phyloP scores from a whole-genome alignment of 2,888 invertebrate species.

The Dugesia japonica region DNA sequence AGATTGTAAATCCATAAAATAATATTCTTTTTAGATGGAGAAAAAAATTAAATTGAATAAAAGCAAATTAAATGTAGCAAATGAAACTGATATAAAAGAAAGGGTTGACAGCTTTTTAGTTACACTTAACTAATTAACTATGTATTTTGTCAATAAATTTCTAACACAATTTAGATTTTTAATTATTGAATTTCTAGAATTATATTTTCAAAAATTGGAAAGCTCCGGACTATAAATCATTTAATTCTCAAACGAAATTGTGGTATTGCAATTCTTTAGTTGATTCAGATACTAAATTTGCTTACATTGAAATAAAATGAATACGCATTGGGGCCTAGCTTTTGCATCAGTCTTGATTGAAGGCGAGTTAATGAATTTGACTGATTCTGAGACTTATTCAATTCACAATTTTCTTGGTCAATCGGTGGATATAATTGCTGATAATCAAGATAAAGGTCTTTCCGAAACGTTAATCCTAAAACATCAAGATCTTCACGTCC shows the following conservation, averaged over 20 bases:
- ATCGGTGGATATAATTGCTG: constrained; percentile 54
- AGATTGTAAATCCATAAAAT: too few species aligned
- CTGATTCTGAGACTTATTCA: background rate
- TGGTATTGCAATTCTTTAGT: background rate
- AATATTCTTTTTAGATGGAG: too few species aligned
- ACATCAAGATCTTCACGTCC: constrained; percentile 96
- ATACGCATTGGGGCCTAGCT: constrained; percentile 84
- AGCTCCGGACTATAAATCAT: too few species aligned
- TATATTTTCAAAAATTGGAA: too few species aligned
- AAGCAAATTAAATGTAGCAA: too few species aligned
- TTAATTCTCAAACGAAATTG: background rate
- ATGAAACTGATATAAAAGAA: too few species aligned
- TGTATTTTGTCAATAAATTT: too few species aligned
- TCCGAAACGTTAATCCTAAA: constrained; percentile 82
- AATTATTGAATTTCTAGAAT: too few species aligned
- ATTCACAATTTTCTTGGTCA: constrained; percentile 37
- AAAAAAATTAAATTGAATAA: too few species aligned
- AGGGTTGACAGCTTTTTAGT: too few species aligned
- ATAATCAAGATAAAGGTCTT: constrained; percentile 84
- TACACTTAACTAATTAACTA: too few species aligned
- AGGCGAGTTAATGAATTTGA: constrained; percentile 60
- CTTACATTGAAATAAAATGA: constrained; percentile 60
- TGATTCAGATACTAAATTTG: constrained; percentile 36
- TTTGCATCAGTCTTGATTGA: constrained; percentile 81
- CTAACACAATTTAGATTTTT: too few species aligned